These are phyloP conservation scores for Atopsyche davidsoni DNA, from an alignment of 1,140 invertebrate species.

Conservation along the genomic window DNA sequence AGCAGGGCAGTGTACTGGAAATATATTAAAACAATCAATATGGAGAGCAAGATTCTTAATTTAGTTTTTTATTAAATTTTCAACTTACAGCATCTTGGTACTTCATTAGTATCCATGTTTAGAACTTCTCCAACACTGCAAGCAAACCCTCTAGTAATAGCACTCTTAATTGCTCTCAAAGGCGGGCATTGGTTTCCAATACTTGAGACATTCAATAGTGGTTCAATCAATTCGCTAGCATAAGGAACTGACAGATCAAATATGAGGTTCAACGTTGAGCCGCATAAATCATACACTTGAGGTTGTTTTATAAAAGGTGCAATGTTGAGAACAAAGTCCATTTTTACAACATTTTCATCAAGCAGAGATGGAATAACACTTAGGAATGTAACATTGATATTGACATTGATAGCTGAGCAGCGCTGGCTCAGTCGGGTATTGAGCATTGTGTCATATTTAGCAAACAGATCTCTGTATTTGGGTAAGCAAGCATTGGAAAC, in stretches of 20 bases:
- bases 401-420: conserved; percentile 90
- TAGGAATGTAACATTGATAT: conserved; percentile 89
- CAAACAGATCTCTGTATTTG: conserved; percentile 78
- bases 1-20: conserved; percentile 87
- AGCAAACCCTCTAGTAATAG: conserved; percentile 81
- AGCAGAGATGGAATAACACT: conserved; percentile 67
- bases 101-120: conserved; percentile 84
- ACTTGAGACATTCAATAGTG: conserved; percentile 79
- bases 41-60: conserved; percentile 15
- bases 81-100: conserved; percentile 88
- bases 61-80: too few relatives aligned
- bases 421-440: conserved; percentile 80
- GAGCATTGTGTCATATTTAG: conserved; percentile 73
- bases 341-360: conserved; percentile 82
- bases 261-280: conserved; percentile 85
- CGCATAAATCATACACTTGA: conserved; percentile 89
- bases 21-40: conserved; percentile 9
- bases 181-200: conserved; percentile 89
- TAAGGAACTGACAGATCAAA: conserved; percentile 91
- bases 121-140: conserved; percentile 90
- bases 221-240: conserved; percentile 85
- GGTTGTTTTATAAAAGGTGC: conserved; percentile 80
- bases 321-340: conserved; percentile 83
- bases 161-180: conserved; percentile 76
- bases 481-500: conserved; percentile 75